Percentiles rank a stretch among this genome's conserved stretches.
Evolutionary conservation across 1,140 invertebrate genomes (phyloP).

Genomic region (Drosophila funebris): DNA sequence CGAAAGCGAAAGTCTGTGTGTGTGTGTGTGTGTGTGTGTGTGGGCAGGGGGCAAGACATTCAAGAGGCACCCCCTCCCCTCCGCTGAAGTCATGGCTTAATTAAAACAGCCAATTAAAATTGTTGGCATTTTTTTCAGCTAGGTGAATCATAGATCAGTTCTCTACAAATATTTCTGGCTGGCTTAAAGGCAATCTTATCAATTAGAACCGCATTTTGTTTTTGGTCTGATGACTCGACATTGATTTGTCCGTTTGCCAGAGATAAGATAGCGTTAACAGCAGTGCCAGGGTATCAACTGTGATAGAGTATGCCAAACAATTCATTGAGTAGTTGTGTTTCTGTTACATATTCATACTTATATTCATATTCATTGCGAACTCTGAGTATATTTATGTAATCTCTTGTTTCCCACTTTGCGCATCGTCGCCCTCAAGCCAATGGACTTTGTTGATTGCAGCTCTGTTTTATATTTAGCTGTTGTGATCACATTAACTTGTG

Average conservation of each 20-base stretch:
- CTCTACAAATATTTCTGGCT: neutral
- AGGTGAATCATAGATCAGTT: slow-evolving; percentile 21
- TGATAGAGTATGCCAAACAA: neutral
- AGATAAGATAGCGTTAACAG: slow-evolving; percentile 56
- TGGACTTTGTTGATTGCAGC: slow-evolving; percentile 54
- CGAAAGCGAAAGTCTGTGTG: slow-evolving; percentile 42
- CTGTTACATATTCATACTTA: neutral
- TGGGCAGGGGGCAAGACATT: neutral
- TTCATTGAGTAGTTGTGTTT: slow-evolving; percentile 59
- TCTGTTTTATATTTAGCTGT: slow-evolving; percentile 24
- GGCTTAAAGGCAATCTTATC: slow-evolving; percentile 1
- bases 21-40: slow-evolving; percentile 1
- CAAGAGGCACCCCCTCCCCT: neutral
- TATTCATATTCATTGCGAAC: slow-evolving; percentile 9
- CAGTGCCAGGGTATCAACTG: neutral
- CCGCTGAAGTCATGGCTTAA: neutral
- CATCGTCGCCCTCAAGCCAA: slow-evolving; percentile 38
- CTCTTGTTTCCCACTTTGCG: slow-evolving; percentile 1
- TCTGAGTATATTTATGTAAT: slow-evolving; percentile 8
- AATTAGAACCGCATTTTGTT: neutral
- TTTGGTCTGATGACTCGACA: neutral
- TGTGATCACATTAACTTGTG: slow-evolving; percentile 59
- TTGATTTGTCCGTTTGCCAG: neutral
- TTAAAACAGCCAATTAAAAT: slow-evolving; percentile 28
- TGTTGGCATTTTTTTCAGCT: slow-evolving; percentile 1